A percentile compares a stretch with the other conserved stretches of the same genome.
Evolutionary conservation across 2,113 vertebrate species (phyloP).

Genomic region (Carlito syrichta): DNA sequence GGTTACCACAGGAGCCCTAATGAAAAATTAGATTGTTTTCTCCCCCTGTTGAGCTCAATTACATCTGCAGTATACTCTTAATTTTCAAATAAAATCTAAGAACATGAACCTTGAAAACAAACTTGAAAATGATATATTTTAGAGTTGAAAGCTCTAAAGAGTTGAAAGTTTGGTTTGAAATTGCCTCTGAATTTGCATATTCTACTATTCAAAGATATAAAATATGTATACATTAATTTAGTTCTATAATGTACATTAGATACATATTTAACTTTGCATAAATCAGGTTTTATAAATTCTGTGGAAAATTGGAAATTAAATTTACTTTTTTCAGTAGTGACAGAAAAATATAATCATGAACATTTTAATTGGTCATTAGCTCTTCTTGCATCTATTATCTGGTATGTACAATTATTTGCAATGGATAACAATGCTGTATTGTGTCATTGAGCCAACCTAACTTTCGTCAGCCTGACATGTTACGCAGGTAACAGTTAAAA

Average conservation of each 20-base stretch:
- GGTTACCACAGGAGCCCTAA: not conserved
- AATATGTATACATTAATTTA: not conserved
- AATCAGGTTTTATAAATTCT: not conserved
- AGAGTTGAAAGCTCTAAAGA: not conserved
- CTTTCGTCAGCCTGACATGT: not conserved
- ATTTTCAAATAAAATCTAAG: conserved; percentile 1
- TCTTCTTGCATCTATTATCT: not conserved
- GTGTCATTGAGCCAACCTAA: not conserved
- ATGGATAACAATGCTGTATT: not conserved
- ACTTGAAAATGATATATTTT: not conserved
- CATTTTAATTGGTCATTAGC: not conserved
- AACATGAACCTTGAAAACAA: not conserved
- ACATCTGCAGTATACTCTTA: not conserved
- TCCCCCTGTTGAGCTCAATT: not conserved
- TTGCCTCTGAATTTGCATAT: not conserved
- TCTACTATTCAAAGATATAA: not conserved
- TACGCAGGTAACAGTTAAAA: not conserved
- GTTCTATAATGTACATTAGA: not conserved
- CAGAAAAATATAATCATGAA: not conserved
- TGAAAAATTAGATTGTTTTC: conserved; percentile 20
- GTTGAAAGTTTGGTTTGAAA: not conserved
- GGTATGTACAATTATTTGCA: not conserved
- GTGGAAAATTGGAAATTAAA: not conserved
- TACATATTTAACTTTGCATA: not conserved
- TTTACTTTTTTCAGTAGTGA: not conserved